Conservation (phyloP, 2,797 vertebrate genomes). For the Notamacropus eugenii region DNA sequence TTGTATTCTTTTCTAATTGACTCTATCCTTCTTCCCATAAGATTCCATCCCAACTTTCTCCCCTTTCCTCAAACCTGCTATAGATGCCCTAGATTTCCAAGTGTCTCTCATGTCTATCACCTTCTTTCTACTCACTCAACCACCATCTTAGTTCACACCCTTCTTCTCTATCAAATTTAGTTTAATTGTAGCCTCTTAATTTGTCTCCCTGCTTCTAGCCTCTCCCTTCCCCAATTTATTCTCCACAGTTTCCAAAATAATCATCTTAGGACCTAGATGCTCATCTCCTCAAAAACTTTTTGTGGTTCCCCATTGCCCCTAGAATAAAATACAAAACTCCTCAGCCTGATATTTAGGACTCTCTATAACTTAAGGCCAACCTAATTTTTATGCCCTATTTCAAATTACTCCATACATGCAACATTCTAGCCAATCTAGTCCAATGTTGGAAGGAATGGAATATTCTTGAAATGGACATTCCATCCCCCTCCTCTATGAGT, state of each 20-base stretch:
- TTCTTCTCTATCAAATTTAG: neutral
- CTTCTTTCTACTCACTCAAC: neutral
- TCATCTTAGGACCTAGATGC: neutral
- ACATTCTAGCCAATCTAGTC: neutral
- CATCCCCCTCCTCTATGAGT: neutral
- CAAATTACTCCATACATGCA: neutral
- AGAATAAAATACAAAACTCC: neutral
- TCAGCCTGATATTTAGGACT: neutral
- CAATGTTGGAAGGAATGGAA: neutral
- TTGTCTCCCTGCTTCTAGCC: neutral
- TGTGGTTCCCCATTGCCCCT: neutral
- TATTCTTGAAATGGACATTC: neutral
- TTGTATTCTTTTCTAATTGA: neutral
- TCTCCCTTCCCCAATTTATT: neutral
- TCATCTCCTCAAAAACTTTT: neutral
- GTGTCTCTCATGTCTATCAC: neutral
- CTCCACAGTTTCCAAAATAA: neutral
- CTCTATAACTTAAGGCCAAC: neutral
- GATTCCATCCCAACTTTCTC: neutral
- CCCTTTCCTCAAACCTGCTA: neutral
- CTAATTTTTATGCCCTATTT: neutral
- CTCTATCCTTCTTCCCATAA: neutral
- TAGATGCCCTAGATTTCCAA: neutral
- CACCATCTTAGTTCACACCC: neutral
- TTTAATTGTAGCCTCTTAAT: neutral